phyloP scores from a whole-genome alignment of 2,113 vertebrate species.

The Suricata suricatta region DNA sequence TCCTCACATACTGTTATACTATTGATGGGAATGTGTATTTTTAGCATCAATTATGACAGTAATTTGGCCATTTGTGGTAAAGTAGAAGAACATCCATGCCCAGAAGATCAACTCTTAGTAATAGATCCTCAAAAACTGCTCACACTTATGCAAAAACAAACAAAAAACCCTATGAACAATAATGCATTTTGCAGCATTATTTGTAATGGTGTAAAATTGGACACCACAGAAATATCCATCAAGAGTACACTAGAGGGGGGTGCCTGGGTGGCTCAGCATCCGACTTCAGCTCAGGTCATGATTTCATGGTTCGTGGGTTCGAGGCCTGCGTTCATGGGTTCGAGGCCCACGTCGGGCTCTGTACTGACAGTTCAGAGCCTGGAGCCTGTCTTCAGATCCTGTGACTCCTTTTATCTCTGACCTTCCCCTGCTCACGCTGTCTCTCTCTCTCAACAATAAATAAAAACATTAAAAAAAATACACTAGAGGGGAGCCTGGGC shows the following conservation, averaged over 20 bases:
- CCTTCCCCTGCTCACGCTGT: too few relatives aligned
- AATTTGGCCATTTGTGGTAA: not conserved
- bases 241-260: not conserved
- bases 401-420: too few relatives aligned
- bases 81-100: not conserved
- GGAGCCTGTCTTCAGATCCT: too few relatives aligned
- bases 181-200: not conserved
- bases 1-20: not conserved
- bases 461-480: too few relatives aligned
- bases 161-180: not conserved
- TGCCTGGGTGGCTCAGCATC: too few relatives aligned
- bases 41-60: not conserved
- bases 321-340: too few relatives aligned
- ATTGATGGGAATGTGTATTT: not conserved
- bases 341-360: too few relatives aligned
- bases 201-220: not conserved
- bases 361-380: too few relatives aligned
- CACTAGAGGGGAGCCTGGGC: too few relatives aligned
- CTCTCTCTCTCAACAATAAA: too few relatives aligned
- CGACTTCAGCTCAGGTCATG: too few relatives aligned
- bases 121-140: not conserved
- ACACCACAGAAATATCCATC: not conserved
- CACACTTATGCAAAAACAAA: not conserved
- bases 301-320: too few relatives aligned
- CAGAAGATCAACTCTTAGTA: not conserved